Evolutionary conservation across 2,113 vertebrate species (phyloP).

Genomic region (Melospiza melodia): DNA sequence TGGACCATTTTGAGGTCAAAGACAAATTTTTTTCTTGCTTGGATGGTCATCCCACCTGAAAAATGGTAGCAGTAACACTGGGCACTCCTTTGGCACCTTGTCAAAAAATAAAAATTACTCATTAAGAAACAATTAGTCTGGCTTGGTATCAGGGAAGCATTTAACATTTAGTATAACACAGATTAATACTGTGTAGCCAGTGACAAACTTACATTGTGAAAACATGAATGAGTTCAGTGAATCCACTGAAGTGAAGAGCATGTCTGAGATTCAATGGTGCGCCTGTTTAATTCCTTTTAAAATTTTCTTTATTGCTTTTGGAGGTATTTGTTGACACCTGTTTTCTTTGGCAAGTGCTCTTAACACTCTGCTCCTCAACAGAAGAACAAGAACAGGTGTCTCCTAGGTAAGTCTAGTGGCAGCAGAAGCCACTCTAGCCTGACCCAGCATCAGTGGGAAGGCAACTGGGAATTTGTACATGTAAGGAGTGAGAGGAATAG

Average conservation of each 20-base stretch:
- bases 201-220: not conserved
- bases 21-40: not conserved
- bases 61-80: not conserved
- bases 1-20: not conserved
- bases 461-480: not conserved
- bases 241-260: not conserved
- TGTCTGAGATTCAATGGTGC: not conserved
- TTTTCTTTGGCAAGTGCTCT: slow-evolving; percentile 23
- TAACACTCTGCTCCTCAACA: not conserved
- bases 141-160: not conserved
- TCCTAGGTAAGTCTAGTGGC: not conserved
- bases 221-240: not conserved
- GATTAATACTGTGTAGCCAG: not conserved
- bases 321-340: slow-evolving; percentile 27
- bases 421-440: not conserved
- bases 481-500: not conserved
- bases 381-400: not conserved
- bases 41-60: not conserved
- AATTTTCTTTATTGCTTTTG: not conserved
- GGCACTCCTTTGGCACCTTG: not conserved
- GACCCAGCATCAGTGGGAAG: not conserved
- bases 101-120: not conserved
- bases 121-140: not conserved
- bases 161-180: not conserved
- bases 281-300: not conserved